Evolutionary conservation across 2,113 vertebrate genomes (phyloP).

Genomic region (Corythaeola cristata): DNA sequence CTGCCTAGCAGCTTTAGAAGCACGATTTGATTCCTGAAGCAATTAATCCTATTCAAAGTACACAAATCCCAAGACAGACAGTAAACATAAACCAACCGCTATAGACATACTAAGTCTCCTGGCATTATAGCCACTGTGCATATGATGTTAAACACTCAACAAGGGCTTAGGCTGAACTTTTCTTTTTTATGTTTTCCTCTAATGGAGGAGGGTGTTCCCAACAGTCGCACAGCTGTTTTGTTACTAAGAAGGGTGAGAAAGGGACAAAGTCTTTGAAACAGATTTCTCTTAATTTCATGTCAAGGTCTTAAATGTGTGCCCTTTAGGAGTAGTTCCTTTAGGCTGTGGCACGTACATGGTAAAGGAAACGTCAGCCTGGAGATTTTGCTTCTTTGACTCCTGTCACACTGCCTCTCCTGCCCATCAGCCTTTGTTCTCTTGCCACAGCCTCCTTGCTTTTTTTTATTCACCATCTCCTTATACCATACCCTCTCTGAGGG

Average conservation of each 20-base stretch:
- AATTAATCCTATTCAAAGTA: not conserved
- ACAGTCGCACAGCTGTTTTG: not conserved
- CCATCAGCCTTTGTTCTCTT: not conserved
- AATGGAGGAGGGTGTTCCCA: not conserved
- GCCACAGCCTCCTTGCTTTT: not conserved
- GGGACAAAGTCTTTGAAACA: not conserved
- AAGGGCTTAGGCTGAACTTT: not conserved
- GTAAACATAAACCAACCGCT: not conserved
- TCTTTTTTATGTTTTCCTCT: not conserved
- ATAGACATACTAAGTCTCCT: not conserved
- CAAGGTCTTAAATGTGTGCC: not conserved
- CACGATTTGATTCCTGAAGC: not conserved
- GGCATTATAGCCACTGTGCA: rapidly evolving
- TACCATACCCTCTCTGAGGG: not conserved
- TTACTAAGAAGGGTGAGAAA: not conserved
- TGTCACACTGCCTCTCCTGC: not conserved
- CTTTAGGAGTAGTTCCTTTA: not conserved
- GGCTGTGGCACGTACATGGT: not conserved
- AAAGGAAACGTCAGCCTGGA: not conserved
- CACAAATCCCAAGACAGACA: not conserved
- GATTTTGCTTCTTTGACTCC: not conserved
- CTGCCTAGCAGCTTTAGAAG: not conserved
- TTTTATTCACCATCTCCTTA: not conserved
- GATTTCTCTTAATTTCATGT: not conserved
- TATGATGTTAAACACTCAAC: not conserved